Base-by-base conservation (phyloP, 2,113 vertebrate genomes). In the Pristiophorus japonicus region DNA sequence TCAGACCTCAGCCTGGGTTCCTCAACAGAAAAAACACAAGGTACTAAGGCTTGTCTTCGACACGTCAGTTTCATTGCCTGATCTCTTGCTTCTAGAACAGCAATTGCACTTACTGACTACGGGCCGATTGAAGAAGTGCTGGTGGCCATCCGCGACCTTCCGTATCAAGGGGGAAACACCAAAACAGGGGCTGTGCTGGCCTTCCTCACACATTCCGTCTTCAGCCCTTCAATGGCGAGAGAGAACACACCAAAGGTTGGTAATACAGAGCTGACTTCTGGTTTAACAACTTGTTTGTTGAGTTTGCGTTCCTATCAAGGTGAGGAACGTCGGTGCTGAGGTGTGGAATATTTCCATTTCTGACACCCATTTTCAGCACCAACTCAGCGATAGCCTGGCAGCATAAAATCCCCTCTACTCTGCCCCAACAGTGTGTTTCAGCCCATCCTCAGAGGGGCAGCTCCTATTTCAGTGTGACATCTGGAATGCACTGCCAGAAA, bases 221-320 rank as follows among this genome's bases (percentile, higher is more conserved):
- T 98, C 96, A 97, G 96, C 34, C 96, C 96, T 0, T 97, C 96
- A 38, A 97, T 96, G 0, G 96, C 95, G 95, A 97, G 97, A 95
- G 98, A 98, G 84, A 97, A 98, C 62, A 97, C 97, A 1, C 97
- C 98, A 3, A 99, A 98, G 98, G 98, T 99, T 59, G 96, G 95
- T 88, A 42, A 47, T 84, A 67, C 12, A 47, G 34, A 16, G 5
- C 16, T 63, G n/a, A 16, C 88, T 38, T 92, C 47, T 59, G 87
- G 18, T n/a, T 81, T 81, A 42, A 27, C 34, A 55, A 55, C 5
- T 51, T 51, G 51, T n/a, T 91, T 91, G 11, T 62, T 91, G 12
- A 16, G 22, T 47, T 90, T 90, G 34, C 55, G 51, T 90, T 90
- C 24, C 51, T 51, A 8, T 18, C 20, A 55, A 4, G 34, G 34